Conservation (phyloP, 2,797 vertebrate species). For the Gorsachius magnificus region DNA sequence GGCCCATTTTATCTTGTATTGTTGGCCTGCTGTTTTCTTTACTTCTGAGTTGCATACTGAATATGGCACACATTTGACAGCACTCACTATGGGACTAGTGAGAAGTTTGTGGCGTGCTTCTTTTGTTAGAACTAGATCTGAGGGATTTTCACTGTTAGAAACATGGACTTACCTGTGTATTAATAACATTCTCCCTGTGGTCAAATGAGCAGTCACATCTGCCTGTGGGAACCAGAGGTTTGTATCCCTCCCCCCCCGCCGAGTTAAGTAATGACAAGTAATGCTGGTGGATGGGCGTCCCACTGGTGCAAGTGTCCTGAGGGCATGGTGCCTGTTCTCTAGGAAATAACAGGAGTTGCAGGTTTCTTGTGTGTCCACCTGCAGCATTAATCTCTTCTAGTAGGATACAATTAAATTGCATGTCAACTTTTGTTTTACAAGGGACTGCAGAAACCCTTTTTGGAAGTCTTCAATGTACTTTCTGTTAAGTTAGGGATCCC, state of each 20-base stretch:
- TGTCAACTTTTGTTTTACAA: not conserved
- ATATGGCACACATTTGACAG: not conserved
- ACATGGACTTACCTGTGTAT: rapidly evolving
- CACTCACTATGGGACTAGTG: not conserved
- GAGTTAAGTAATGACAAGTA: not conserved
- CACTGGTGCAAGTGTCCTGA: rapidly evolving
- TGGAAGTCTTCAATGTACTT: not conserved
- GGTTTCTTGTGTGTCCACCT: not conserved
- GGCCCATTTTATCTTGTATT: not conserved
- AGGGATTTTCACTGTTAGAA: not conserved
- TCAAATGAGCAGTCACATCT: not conserved
- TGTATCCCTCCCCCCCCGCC: not conserved
- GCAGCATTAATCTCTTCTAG: not conserved
- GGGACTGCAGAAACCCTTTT: not conserved
- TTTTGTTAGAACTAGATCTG: not conserved
- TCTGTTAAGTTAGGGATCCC: not conserved
- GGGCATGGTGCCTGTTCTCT: not conserved
- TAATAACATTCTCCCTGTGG: not conserved
- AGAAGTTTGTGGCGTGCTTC: not conserved
- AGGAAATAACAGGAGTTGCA: not conserved
- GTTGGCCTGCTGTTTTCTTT: not conserved
- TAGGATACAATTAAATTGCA: not conserved
- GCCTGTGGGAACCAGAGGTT: not conserved
- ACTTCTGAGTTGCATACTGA: not conserved
- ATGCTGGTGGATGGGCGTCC: not conserved